A percentile compares a stretch with the other conserved stretches of the same genome.
Evolutionary conservation across 1,140 invertebrate genomes (phyloP).

Genomic region (Drosophila asahinai): DNA sequence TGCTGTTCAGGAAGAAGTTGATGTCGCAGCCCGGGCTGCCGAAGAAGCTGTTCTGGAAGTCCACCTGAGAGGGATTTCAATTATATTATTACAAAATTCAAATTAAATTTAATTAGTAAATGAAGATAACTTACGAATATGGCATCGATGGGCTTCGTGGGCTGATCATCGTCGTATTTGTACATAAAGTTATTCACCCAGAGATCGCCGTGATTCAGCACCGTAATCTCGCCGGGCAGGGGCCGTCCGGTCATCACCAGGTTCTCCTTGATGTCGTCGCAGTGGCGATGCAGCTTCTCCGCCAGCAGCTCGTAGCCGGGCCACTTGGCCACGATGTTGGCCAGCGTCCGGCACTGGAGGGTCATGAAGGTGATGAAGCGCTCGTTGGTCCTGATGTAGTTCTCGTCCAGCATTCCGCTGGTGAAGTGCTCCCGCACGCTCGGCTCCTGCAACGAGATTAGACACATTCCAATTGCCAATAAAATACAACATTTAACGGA

Average conservation of each 20-base stretch:
- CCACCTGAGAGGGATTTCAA: slow-evolving; percentile 50
- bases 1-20: slow-evolving; percentile 83
- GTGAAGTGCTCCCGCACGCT: slow-evolving; percentile 70
- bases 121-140: slow-evolving; percentile 68
- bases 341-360: slow-evolving; percentile 68
- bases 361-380: slow-evolving; percentile 76
- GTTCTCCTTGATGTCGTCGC: slow-evolving; percentile 77
- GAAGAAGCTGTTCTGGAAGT: slow-evolving; percentile 82
- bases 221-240: slow-evolving; percentile 66
- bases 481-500: slow-evolving; percentile 10
- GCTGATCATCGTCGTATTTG: slow-evolving; percentile 82
- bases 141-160: slow-evolving; percentile 71
- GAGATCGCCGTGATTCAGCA: slow-evolving; percentile 86
- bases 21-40: slow-evolving; percentile 82
- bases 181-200: slow-evolving; percentile 87
- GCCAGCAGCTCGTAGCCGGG: slow-evolving; percentile 68
- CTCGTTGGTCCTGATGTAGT: slow-evolving; percentile 75
- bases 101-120: neutral
- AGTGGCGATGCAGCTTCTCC: slow-evolving; percentile 68
- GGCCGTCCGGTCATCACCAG: slow-evolving; percentile 63
- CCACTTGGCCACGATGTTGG: slow-evolving; percentile 71
- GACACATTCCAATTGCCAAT: slow-evolving; percentile 8
- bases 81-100: neutral
- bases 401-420: slow-evolving; percentile 79
- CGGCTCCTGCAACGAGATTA: slow-evolving; percentile 52